Conservation (phyloP, 2,888 invertebrate genomes). For the Glyphotaelius pellucidus region DNA sequence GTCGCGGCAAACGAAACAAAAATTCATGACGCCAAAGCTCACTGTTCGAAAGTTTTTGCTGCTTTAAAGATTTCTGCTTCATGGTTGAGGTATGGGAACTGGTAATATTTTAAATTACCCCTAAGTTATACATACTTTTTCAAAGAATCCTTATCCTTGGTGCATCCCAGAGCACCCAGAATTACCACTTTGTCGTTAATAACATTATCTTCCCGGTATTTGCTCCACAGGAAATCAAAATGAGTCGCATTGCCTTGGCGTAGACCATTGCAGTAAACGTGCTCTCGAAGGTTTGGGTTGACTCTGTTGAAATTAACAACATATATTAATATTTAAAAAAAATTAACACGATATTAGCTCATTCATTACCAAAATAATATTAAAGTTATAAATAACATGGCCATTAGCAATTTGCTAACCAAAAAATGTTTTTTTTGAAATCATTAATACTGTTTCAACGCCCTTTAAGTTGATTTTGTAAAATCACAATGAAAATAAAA, state of each 20-base stretch:
- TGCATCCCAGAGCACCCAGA: conserved; percentile 83
- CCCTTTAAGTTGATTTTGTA: neutral
- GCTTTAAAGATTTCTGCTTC: too few relatives aligned
- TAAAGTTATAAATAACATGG: too few relatives aligned
- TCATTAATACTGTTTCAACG: neutral
- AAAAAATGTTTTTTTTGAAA: too few relatives aligned
- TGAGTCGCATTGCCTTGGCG: conserved; percentile 79
- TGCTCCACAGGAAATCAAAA: conserved; percentile 82
- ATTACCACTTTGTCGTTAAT: conserved; percentile 84
- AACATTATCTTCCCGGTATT: conserved; percentile 78
- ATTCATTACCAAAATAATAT: neutral
- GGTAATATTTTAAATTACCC: neutral
- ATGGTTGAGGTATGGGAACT: too few relatives aligned
- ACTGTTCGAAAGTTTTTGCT: neutral
- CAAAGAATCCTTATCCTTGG: conserved; percentile 71
- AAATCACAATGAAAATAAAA: too few relatives aligned
- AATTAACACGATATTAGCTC: neutral
- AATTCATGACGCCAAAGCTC: too few relatives aligned
- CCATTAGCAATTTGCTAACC: too few relatives aligned
- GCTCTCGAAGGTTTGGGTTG: conserved; percentile 77
- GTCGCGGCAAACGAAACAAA: too few relatives aligned
- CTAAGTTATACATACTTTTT: neutral
- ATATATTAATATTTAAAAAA: neutral
- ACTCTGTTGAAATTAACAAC: conserved; percentile 34
- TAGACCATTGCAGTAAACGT: conserved; percentile 87